Base-by-base conservation (phyloP, 2,113 vertebrate species). In the Ceyx cyanopectus region DNA sequence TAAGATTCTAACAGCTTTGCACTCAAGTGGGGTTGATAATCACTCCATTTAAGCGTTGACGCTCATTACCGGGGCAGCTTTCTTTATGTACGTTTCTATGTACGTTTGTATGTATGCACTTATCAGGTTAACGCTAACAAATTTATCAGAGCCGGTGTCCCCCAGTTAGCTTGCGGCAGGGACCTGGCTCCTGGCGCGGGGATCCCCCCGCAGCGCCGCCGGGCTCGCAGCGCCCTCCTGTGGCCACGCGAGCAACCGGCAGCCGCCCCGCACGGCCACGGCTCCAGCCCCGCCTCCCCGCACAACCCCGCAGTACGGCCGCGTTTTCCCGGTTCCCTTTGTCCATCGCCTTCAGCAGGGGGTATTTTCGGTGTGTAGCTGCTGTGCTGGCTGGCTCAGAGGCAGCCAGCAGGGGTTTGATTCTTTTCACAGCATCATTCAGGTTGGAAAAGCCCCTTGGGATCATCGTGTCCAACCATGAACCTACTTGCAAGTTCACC, bases 171-270 rank as follows among this genome's bases (percentile, higher is more conserved):
- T 50, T 50, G 22, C 48, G 48, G 48, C 11, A 50, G 23, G 48
- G 48, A 19, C 45, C 45, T 46, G 45, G 4, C 45, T 46, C 45
- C 45, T 18, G 46, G 46, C 46, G 21, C 48, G 20, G 46, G 46
- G 21, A 22, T 48, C 46, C 20, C 20, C 46, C 9, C 7, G 48
- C 22, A 51, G 50, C 50, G 50, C 50, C 8, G 50, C 51, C 51
- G 92, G 69, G 95, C 43, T 14, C 76, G 91, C 82, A 95, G 97
- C 70, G 97, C 63, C 97, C 97, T 88, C 98, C 93, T 85, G 96
- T 95, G 97, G 96, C 50, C 43, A 65, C n/a, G 41, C 26, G 1
- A 70, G 68, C 61, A 41, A 95, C 62, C 26, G 72, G 80, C 11
- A 13, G 16, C 21, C 21, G 6, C 11, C 13, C 70, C 12, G 77